Percentiles rank a stretch among this genome's conserved stretches.
Conservation (phyloP, 2,797 vertebrate species). For the Poecile montanus region DNA sequence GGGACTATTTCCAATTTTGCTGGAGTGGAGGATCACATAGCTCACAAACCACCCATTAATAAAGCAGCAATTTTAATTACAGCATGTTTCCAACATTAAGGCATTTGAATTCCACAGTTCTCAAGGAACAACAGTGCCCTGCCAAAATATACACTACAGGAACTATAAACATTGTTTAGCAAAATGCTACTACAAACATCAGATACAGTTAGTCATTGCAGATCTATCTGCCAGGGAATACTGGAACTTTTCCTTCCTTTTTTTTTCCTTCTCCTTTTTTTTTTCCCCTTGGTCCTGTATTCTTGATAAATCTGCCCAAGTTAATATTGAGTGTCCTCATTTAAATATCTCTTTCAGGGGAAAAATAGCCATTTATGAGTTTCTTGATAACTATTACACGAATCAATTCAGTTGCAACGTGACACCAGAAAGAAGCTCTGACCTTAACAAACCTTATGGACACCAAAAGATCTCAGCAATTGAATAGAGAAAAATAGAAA, state of each 20-base stretch:
- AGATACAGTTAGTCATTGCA: not conserved
- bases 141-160: not conserved
- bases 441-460: not conserved
- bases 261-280: not conserved
- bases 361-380: not conserved
- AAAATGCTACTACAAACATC: not conserved
- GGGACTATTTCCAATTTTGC: not conserved
- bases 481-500: slow-evolving; percentile 8
- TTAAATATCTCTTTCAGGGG: not conserved
- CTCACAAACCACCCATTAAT: not conserved
- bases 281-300: not conserved
- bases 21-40: not conserved
- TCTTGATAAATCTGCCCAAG: not conserved
- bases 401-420: not conserved
- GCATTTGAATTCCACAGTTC: not conserved
- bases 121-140: not conserved
- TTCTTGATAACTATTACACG: not conserved
- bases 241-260: not conserved
- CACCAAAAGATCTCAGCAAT: not conserved
- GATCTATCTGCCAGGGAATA: not conserved
- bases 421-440: not conserved
- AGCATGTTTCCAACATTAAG: not conserved
- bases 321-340: not conserved
- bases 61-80: not conserved
- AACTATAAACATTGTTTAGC: not conserved